Evolutionary conservation across 2,888 invertebrate genomes (phyloP), one percentile per base, ranked within the genome.

Genomic region (Lithophane socia): DNA sequence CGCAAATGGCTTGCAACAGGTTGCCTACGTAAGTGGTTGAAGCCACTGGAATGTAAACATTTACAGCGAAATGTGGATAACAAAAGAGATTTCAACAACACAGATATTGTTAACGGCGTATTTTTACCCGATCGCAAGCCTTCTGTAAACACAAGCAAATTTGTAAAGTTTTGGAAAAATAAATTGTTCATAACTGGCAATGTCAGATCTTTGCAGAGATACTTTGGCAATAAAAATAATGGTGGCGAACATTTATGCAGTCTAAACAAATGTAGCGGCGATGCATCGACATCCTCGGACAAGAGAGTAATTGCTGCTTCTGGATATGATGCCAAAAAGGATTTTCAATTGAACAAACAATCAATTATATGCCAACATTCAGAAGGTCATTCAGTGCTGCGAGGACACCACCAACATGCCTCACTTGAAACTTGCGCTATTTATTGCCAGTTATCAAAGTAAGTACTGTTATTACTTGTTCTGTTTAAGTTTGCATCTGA

Each of bases 41-140:
- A 96, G 88, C 96, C 96, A 75, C 90, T 95, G 92, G 96, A 96
- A 95, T 96, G 96, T 94, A 96, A 96, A 96, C 96, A 96, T 93
- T 93, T 95, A 86, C 96, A 95, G 90, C 90, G 96, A 90, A 94
- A 91, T 87, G 94, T 94, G 89, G 96, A 96, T 91, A 94, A 88
- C 88, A 96, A 96, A 92, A 92, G 94, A 86, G 96, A 96, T 90
- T 94, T 92, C 80, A 94, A 88, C 86, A 94, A 94, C 88, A 90
- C 95, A 77, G 95, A 95, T 91, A 94, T 96, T 80, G 95, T 95
- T 64, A 95, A 95, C 84, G 94, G 95, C 87, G 94, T 95, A 24
- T 94, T 96, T 91, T 89, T 95, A 87, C 92, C 94, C 37, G 96
- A 96, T 79, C 93, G 95, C 44, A 96, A 94, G 82, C 87, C 94